Evolutionary conservation across 1,140 invertebrate species (phyloP).

Genomic region (Drosophila takahashii): DNA sequence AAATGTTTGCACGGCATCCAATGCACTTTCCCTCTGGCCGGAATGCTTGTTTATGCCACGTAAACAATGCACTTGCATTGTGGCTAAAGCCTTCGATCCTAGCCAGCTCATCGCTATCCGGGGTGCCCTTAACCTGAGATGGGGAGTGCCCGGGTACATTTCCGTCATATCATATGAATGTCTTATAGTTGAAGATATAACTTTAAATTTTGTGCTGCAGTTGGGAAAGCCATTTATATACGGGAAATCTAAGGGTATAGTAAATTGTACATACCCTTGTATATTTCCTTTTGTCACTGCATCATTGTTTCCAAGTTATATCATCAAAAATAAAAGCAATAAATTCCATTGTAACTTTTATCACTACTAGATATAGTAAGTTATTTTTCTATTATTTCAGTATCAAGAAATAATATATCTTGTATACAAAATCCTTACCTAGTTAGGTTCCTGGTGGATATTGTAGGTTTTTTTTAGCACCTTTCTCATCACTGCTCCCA

Average conservation of each 20-base stretch:
- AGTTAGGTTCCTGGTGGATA: background rate
- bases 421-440: too few species aligned
- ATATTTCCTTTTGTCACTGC: background rate
- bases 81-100: conserved; percentile 47
- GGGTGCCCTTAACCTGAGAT: background rate
- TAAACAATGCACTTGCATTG: conserved; percentile 54
- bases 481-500: background rate
- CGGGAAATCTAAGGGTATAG: too few species aligned
- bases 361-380: background rate
- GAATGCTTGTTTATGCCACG: conserved; percentile 49
- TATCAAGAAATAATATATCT: too few species aligned
- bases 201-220: too few species aligned
- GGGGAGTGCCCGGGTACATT: background rate
- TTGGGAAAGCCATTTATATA: too few species aligned
- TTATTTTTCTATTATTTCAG: background rate
- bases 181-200: too few species aligned
- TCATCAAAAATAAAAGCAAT: background rate
- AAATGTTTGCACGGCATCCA: conserved; percentile 47
- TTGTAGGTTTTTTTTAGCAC: background rate
- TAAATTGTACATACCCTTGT: background rate
- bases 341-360: background rate
- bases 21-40: conserved; percentile 19
- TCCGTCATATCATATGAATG: background rate
- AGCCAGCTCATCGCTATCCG: background rate
- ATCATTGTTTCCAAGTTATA: background rate